Evolutionary conservation across 2,888 invertebrate species (phyloP), one percentile per base, ranked within the genome.

Genomic region (Perithous albicinctus): DNA sequence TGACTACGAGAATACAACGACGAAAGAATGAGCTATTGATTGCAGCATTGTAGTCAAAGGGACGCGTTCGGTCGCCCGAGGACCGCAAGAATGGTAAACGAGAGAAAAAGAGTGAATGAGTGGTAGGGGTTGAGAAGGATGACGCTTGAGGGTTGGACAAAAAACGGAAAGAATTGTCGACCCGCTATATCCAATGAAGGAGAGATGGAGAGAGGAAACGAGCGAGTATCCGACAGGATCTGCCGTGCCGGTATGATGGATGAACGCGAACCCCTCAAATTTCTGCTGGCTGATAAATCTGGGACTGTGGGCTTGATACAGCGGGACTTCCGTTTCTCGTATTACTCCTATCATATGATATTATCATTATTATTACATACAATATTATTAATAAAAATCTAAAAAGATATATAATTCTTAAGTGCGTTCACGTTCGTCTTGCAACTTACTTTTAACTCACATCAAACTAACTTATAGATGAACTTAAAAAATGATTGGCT

Each of bases 11-110:
- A 63, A 18, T 15, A 75, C 56, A 66, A 70, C 29, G 41, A 78
- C 54, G 64, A 81, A 66, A 82, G 83, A 83, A 83, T 83, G 83
- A 80, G 81, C 74, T 83, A 83, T 83, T 83, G 83, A 83, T 83
- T 83, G 83, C 81, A 61, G 78, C 78, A 83, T 83, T 83, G 83
- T 83, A 75, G 74, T 66, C 56, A 61, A 77, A 81, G 74, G 78
- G 70, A 82, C 74, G 82, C 74, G 64, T 78, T 81, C 74, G 78
- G 61, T 46, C 73, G 67, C 41, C 72, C 59, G 72, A 75, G 78
- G 75, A 83, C 75, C 81, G 48, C 78, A 64, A 69, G 70, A 72
- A 80, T 76, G 54, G 78, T 69, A 75, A 78, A 78, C 82, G 78
- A 66, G 48, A 6, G 51, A 29, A 26, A 76, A 73, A 59, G 43